phyloP scores from a whole-genome alignment of 2,888 invertebrate species.

The Acholoe squamosa region DNA sequence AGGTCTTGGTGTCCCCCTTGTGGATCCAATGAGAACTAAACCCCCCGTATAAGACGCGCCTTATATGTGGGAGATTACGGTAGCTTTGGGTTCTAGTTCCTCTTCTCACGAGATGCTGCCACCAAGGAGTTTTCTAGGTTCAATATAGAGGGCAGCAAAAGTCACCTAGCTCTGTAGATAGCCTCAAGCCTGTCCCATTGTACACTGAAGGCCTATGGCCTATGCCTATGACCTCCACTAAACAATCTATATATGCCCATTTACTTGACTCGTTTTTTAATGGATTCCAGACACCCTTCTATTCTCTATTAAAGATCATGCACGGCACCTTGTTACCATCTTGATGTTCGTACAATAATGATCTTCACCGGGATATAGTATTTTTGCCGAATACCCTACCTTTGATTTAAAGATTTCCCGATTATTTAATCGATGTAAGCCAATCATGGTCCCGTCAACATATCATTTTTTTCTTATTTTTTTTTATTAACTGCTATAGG shows the following conservation, averaged over 20 bases:
- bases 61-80: no score
- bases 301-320: background rate
- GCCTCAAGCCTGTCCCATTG: background rate
- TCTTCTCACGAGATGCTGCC: no score
- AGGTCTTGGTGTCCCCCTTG: no score
- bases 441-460: slow-evolving; percentile 30
- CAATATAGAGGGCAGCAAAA: background rate
- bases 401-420: background rate
- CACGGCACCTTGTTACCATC: background rate
- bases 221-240: no score
- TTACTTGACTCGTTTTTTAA: no score
- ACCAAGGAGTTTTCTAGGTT: no score
- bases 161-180: background rate
- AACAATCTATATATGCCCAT: no score
- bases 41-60: no score
- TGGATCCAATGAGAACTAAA: no score
- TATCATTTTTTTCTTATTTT: slow-evolving; percentile 16
- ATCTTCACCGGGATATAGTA: background rate
- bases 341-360: background rate
- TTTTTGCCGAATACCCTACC: background rate
- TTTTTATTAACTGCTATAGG: slow-evolving; percentile 36
- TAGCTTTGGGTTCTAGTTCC: no score
- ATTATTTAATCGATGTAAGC: background rate
- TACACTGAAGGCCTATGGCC: no score
- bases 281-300: background rate